phyloP scores from a whole-genome alignment of 2,113 vertebrate genomes.

The Perca fluviatilis region DNA sequence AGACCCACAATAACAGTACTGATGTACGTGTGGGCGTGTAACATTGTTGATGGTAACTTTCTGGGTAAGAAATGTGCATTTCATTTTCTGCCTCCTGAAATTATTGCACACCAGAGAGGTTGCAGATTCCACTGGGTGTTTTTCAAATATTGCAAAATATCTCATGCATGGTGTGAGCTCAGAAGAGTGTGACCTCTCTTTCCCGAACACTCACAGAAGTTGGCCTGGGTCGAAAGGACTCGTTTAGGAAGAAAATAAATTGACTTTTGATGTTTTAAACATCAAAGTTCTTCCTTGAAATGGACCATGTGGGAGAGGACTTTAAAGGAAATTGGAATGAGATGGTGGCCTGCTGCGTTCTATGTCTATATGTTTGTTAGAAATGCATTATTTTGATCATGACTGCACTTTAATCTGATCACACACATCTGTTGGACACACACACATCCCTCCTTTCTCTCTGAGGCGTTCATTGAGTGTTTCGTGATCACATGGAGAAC shows the following conservation, averaged over 20 bases:
- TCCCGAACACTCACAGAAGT: constrained; percentile 8
- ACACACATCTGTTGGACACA: constrained; percentile 4
- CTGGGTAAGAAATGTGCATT: constrained; percentile 30
- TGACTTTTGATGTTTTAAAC: constrained; percentile 46
- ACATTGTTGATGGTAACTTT: background rate
- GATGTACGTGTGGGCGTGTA: background rate
- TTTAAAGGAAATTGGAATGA: constrained; percentile 43
- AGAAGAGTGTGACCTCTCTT: constrained; percentile 2
- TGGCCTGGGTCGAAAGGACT: constrained; percentile 39
- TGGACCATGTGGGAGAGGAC: constrained; percentile 40
- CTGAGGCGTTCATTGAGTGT: background rate
- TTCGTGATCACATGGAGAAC: background rate
- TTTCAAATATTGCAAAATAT: constrained; percentile 24
- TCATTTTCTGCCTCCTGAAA: background rate
- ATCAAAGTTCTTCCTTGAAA: constrained; percentile 64
- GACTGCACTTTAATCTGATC: constrained; percentile 9
- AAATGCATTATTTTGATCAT: constrained; percentile 57
- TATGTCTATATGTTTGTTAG: constrained; percentile 41
- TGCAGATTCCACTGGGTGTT: background rate
- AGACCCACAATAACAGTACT: background rate
- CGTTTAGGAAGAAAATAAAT: constrained; percentile 18
- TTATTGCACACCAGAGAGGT: background rate
- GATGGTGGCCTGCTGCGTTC: constrained; percentile 25
- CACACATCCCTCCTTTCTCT: background rate
- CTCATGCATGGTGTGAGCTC: constrained; percentile 28